Conservation (phyloP, 2,113 vertebrate species). For the Tapirus terrestris region DNA sequence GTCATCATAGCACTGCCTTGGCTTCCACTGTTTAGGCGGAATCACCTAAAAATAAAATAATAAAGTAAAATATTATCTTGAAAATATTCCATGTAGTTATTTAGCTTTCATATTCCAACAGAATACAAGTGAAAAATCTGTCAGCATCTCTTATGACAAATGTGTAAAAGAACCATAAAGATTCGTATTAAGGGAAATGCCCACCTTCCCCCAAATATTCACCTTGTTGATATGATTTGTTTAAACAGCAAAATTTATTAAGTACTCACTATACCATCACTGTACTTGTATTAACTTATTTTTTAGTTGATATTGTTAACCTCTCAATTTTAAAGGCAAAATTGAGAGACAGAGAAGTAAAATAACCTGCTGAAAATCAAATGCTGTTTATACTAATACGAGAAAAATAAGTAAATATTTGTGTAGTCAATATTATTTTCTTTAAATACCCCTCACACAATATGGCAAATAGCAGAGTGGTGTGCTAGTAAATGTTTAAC, state of each 20-base stretch:
- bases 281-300: neutral
- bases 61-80: constrained; percentile 16
- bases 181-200: constrained; percentile 7
- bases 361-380: constrained; percentile 7
- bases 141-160: constrained; percentile 37
- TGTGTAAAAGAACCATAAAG: neutral
- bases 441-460: neutral
- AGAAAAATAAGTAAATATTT: constrained; percentile 49
- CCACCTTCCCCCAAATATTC: neutral
- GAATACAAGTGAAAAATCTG: constrained; percentile 16
- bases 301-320: neutral
- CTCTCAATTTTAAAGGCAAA: constrained; percentile 31
- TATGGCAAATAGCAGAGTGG: neutral
- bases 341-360: neutral
- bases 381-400: neutral
- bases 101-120: constrained; percentile 11
- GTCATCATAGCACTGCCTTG: constrained; percentile 88
- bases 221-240: neutral
- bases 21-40: constrained; percentile 90
- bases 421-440: neutral
- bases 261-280: neutral
- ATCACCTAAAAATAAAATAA: constrained; percentile 86
- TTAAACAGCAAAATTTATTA: constrained; percentile 31
- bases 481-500: neutral
- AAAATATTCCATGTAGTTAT: constrained; percentile 40